phyloP scores from a whole-genome alignment of 2,113 vertebrate genomes.

The Tinamus guttatus region DNA sequence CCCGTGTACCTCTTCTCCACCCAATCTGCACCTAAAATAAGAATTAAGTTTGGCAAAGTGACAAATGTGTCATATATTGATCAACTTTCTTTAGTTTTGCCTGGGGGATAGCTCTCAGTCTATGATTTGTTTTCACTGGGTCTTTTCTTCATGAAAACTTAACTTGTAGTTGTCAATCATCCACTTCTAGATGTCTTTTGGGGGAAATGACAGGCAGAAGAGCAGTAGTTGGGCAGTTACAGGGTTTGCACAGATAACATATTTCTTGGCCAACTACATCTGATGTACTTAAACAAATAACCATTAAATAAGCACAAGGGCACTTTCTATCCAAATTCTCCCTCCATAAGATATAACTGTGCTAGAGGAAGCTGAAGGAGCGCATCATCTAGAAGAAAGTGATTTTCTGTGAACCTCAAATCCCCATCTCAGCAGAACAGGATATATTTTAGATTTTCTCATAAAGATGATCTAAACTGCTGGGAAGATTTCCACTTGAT shows the following conservation, averaged over 20 bases:
- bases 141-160: not conserved
- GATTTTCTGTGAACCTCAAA: not conserved
- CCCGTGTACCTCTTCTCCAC: not conserved
- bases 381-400: not conserved
- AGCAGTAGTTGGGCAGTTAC: not conserved
- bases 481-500: not conserved
- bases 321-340: not conserved
- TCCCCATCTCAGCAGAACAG: not conserved
- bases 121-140: rapidly evolving
- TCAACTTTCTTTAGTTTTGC: not conserved
- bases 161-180: not conserved
- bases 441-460: not conserved
- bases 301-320: not conserved
- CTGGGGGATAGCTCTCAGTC: not conserved
- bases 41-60: not conserved
- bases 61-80: rapidly evolving
- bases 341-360: not conserved
- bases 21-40: rapidly evolving
- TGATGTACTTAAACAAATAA: not conserved
- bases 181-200: too few species aligned
- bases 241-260: not conserved
- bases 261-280: not conserved
- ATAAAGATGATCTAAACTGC: not conserved
- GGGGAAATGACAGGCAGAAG: not conserved
- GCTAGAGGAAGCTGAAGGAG: not conserved